Percentiles rank a stretch among this genome's conserved stretches.
These are phyloP conservation scores for Enteromius thamalakanensis DNA, from an alignment of 2,797 vertebrate genomes.

Conservation along the genomic window DNA sequence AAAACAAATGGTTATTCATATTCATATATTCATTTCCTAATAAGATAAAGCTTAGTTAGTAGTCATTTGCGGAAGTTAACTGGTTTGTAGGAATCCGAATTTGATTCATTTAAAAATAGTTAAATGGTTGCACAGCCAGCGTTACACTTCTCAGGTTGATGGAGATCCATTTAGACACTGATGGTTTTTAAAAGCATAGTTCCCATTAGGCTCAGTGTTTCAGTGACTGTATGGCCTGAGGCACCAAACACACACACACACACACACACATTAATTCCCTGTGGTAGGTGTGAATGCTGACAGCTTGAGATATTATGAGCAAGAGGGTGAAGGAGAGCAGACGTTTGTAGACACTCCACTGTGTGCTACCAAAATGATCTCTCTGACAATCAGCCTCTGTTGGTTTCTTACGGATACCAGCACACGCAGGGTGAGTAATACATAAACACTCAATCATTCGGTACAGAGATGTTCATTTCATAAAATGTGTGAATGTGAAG, in stretches of 20 bases:
- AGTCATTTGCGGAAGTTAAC: background rate
- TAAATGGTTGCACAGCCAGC: background rate
- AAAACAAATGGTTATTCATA: too few relatives aligned
- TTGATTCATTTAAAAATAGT: background rate
- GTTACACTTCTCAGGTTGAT: conserved; percentile 3
- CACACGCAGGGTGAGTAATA: conserved; percentile 14
- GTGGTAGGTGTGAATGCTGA: background rate
- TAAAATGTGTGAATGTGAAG: background rate
- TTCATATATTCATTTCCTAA: background rate
- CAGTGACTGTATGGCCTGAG: conserved; percentile 31
- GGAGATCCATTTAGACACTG: conserved; percentile 41
- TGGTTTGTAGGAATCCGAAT: background rate
- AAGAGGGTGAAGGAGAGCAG: conserved; percentile 11
- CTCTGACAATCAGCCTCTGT: background rate
- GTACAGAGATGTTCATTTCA: background rate
- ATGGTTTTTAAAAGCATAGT: conserved; percentile 49
- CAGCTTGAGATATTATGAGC: background rate
- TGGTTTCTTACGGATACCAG: background rate
- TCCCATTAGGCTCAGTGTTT: conserved; percentile 42
- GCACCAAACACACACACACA: conserved; percentile 31
- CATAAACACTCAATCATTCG: background rate
- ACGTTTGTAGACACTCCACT: conserved; percentile 1
- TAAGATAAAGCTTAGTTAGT: background rate
- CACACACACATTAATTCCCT: conserved; percentile 8
- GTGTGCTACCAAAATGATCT: conserved; percentile 5